A percentile compares a stretch with the other conserved stretches of the same genome.
Evolutionary conservation across 2,113 vertebrate species (phyloP).

Genomic region (Erinaceus europaeus): DNA sequence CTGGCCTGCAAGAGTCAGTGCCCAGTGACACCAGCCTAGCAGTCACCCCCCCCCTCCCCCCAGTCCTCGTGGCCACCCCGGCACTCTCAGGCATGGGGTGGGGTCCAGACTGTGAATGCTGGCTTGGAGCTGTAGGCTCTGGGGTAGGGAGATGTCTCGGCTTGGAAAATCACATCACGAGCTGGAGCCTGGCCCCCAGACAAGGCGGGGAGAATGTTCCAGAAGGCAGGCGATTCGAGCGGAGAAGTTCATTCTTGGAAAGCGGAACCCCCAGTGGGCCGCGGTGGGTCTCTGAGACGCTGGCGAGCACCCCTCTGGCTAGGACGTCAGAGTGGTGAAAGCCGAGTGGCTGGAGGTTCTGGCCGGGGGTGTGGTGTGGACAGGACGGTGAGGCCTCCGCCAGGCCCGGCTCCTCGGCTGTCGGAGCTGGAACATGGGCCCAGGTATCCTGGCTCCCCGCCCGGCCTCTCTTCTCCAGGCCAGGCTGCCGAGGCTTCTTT

Average conservation of each 20-base stretch:
- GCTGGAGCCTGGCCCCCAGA: slow-evolving; percentile 50
- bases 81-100: not conserved
- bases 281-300: slow-evolving; percentile 42
- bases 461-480: slow-evolving; percentile 36
- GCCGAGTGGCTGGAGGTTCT: not conserved
- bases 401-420: not conserved
- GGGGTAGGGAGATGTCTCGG: not conserved
- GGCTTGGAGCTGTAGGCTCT: not conserved
- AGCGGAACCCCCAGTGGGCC: slow-evolving; percentile 50
- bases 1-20: not conserved
- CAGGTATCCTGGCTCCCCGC: slow-evolving; percentile 54
- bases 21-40: not conserved
- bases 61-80: not conserved
- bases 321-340: slow-evolving; percentile 39
- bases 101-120: not conserved
- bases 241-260: slow-evolving; percentile 64
- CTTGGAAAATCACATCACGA: slow-evolving; percentile 68
- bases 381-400: not conserved
- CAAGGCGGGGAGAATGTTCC: slow-evolving; percentile 42
- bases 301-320: not conserved
- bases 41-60: not conserved
- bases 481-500: not conserved
- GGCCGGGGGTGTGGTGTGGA: not conserved
- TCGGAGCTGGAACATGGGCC: not conserved
- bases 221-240: slow-evolving; percentile 4